A percentile compares a stretch with the other conserved stretches of the same genome.
These are phyloP conservation scores for Dissostichus mawsoni DNA, from an alignment of 2,113 vertebrate species.

Conservation along the genomic window DNA sequence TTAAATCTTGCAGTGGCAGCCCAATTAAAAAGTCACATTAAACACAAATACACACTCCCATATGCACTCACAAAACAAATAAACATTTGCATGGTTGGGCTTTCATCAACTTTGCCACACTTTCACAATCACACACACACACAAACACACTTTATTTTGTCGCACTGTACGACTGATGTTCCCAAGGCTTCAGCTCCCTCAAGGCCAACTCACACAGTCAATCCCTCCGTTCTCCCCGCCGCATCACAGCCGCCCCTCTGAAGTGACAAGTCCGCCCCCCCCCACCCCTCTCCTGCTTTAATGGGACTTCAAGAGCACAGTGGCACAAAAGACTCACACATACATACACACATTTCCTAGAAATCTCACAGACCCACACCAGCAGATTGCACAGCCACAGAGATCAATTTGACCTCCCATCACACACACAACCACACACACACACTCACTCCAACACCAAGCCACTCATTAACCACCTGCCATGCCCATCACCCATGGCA, in stretches of 20 bases:
- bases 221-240: conserved; percentile 4
- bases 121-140: conserved; percentile 15
- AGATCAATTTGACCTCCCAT: conserved; percentile 41
- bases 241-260: conserved; percentile 41
- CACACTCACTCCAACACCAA: neutral
- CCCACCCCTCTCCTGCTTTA: conserved; percentile 51
- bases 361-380: conserved; percentile 53
- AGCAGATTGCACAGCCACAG: conserved; percentile 33
- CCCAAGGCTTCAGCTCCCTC: conserved; percentile 57
- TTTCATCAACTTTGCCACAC: conserved; percentile 45
- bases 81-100: conserved; percentile 38
- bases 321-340: conserved; percentile 52
- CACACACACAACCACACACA: conserved; percentile 9
- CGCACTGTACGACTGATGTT: conserved; percentile 31
- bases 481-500: conserved; percentile 45
- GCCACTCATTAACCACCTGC: conserved; percentile 49
- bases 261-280: conserved; percentile 64
- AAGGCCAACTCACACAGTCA: conserved; percentile 63
- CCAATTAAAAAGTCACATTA: conserved; percentile 58
- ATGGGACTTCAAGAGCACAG: conserved; percentile 60
- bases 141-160: conserved; percentile 47
- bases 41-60: conserved; percentile 27
- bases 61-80: conserved; percentile 38
- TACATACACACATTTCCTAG: conserved; percentile 26
- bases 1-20: conserved; percentile 73